Evolutionary conservation across 1,140 invertebrate genomes (phyloP), one percentile per base, ranked within the genome.

Genomic region (Neotoxoptera formosana): DNA sequence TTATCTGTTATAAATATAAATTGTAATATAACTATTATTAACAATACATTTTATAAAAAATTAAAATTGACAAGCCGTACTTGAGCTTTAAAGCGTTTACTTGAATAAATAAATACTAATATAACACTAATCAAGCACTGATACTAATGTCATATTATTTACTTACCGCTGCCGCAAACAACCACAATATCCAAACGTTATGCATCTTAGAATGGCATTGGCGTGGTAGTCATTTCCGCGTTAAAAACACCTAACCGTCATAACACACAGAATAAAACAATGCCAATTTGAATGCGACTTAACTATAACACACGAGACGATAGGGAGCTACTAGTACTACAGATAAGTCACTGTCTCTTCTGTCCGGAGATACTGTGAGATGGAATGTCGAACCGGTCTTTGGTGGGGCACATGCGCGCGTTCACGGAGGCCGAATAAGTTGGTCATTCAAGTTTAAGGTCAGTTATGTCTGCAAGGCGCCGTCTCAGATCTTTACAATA

Each of bases 361-460:
- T 86, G 81, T 36, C 25, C 67, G 34, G 25, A 56, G 53, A 56
- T 83, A 47, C 48, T 1, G 81, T 9, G 21, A 86, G 67, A 93
- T 86, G 91, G 67, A 93, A 93, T 93, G 48, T 53, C 48, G 76
- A 84, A 93, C 91, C 91, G 91, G 91, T 93, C 81, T 93, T 86
- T 86, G 91, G 91, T 93, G 91, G 91, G 91, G 91, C 48, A 84
- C 51, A 93, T 84, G 91, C 91, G 91, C 91, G 91, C 91, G 91
- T 93, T 93, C 91, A 56, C 81, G 48, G 48, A 56, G 47, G 84
- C 81, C 91, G 91, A 93, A 93, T 93, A 93, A 93, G 91, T 93
- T 93, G 91, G 91, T 93, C 91, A 93, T 93, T 36, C 91, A 93
- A 93, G 91, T 93, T 93, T 93, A 93, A 93, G 91, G 91, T 93